phyloP scores from a whole-genome alignment of 2,888 invertebrate species.

The Synergus laeviventris region DNA sequence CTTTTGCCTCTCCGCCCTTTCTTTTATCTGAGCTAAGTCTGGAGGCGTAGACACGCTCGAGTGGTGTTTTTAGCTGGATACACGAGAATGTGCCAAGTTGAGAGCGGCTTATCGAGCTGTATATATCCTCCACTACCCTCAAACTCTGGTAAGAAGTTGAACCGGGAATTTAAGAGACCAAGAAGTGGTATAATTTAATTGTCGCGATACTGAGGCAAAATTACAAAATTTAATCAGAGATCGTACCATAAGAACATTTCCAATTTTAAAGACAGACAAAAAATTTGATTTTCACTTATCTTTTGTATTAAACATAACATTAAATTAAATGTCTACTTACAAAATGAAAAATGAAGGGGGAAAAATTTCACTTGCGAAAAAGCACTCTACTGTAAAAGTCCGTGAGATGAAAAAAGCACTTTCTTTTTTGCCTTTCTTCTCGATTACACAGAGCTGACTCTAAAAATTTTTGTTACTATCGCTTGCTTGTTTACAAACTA shows the following conservation, averaged over 20 bases:
- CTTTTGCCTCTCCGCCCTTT: not conserved
- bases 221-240: not conserved
- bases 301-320: too few species aligned
- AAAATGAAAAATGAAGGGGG: not conserved
- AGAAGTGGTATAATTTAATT: not conserved
- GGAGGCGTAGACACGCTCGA: constrained; percentile 6
- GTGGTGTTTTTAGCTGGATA: constrained; percentile 42
- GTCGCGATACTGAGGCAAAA: not conserved
- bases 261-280: too few species aligned
- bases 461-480: not conserved
- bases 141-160: not conserved
- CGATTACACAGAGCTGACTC: not conserved
- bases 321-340: not conserved
- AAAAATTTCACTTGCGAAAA: not conserved
- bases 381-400: not conserved
- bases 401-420: not conserved
- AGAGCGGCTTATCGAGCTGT: constrained; percentile 1
- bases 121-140: not conserved
- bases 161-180: not conserved
- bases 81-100: constrained; percentile 38
- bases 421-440: not conserved
- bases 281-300: too few species aligned
- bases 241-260: too few species aligned
- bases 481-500: not conserved
- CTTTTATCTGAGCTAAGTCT: constrained; percentile 14